phyloP scores from a whole-genome alignment of 1,140 invertebrate species.

The Venustaconcha ellipsiformis region DNA sequence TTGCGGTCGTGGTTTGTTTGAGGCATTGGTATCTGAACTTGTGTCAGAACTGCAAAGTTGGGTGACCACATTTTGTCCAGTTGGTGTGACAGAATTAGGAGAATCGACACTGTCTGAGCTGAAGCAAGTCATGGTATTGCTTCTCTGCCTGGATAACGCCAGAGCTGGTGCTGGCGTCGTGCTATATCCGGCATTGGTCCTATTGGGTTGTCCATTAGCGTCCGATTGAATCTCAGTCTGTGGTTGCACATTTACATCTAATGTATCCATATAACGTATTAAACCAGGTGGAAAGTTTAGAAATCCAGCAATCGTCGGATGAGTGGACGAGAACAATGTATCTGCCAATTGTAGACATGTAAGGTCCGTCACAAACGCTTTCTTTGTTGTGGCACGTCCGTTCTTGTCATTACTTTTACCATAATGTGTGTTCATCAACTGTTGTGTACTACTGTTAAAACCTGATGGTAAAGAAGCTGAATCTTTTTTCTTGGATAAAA shows the following conservation, averaged over 20 bases:
- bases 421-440: conserved; percentile 1
- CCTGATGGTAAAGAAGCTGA: background rate
- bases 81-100: background rate
- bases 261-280: conserved; percentile 1
- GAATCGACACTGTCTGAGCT: background rate
- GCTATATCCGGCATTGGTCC: no score
- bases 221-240: background rate
- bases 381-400: background rate
- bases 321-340: conserved; percentile 10
- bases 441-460: conserved; percentile 4
- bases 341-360: conserved; percentile 24
- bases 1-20: conserved; percentile 11
- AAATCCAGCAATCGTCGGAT: conserved; percentile 9
- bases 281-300: background rate
- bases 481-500: conserved; percentile 3
- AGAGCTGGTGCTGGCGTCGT: background rate
- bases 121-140: background rate
- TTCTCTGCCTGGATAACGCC: background rate
- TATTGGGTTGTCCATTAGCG: background rate
- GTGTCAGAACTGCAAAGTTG: no score
- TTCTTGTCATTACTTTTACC: background rate
- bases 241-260: background rate
- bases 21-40: background rate
- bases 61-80: background rate
- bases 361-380: conserved; percentile 8